These are phyloP conservation scores for Globodera rostochiensis DNA, from an alignment of 1,140 invertebrate genomes.

Conservation along the genomic window DNA sequence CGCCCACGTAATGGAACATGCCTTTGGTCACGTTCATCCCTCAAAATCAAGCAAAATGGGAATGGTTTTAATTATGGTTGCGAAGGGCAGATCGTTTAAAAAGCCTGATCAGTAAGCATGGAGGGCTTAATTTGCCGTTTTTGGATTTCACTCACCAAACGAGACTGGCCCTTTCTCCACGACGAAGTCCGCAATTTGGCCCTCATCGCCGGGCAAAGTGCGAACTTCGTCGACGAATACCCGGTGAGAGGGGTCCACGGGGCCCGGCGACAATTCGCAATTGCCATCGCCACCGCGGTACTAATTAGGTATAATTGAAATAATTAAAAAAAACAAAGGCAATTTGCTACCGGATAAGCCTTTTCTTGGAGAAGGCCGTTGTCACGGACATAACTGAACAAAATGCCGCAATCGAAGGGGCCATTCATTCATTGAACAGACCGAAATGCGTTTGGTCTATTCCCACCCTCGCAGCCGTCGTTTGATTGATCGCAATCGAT, in stretches of 20 bases:
- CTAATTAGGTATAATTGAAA: background rate
- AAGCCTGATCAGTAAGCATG: too few species aligned
- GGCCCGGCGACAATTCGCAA: conserved; percentile 23
- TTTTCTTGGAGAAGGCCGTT: conserved; percentile 39
- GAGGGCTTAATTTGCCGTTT: background rate
- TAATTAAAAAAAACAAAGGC: background rate
- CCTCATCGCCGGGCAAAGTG: conserved; percentile 29
- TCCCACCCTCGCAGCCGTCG: conserved; percentile 42
- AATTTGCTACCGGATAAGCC: conserved; percentile 24
- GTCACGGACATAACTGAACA: conserved; percentile 45
- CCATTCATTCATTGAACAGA: background rate
- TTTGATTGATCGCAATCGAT: conserved; percentile 43
- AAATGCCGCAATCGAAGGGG: background rate
- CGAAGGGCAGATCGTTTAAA: background rate
- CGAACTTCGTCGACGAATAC: conserved; percentile 40
- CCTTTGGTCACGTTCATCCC: conserved; percentile 45
- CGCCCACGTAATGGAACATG: conserved; percentile 41
- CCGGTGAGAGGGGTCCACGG: conserved; percentile 24
- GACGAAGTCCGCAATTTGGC: conserved; percentile 44
- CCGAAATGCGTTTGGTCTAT: conserved; percentile 40
- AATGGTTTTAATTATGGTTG: conserved; percentile 3
- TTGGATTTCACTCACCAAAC: conserved; percentile 25
- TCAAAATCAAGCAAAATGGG: conserved; percentile 6
- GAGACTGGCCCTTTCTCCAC: conserved; percentile 42
- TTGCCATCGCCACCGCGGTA: conserved; percentile 21